Percentiles rank a stretch among this genome's conserved stretches.
Conservation (phyloP, 2,113 vertebrate genomes). For the Sander lucioperca region DNA sequence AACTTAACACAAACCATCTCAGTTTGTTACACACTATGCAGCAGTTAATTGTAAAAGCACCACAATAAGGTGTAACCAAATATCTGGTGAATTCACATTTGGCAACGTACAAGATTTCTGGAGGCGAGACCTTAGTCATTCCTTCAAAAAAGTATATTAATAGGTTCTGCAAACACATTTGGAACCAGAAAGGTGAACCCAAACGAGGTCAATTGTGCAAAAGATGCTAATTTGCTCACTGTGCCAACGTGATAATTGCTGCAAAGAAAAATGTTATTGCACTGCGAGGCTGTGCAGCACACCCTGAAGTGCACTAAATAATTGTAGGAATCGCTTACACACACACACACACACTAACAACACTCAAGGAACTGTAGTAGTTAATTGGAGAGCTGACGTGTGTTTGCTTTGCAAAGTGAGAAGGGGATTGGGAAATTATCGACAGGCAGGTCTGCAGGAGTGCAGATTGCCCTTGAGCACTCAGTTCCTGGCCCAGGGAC, state of each 20-base stretch:
- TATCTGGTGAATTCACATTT: conserved; percentile 13
- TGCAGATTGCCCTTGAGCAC: conserved; percentile 47
- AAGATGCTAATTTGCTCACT: conserved; percentile 50
- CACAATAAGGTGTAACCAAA: background rate
- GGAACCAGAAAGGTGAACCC: conserved; percentile 42
- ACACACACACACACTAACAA: conserved; percentile 28
- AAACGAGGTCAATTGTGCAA: conserved; percentile 43
- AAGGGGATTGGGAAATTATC: conserved; percentile 73
- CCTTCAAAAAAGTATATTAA: conserved; percentile 24
- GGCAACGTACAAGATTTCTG: background rate
- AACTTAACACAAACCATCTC: background rate
- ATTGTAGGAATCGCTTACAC: conserved; percentile 28
- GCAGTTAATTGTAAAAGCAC: background rate
- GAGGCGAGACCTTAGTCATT: background rate
- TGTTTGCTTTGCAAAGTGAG: conserved; percentile 78
- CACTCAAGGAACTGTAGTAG: conserved; percentile 57
- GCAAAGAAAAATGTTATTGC: conserved; percentile 65
- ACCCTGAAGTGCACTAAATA: conserved; percentile 51
- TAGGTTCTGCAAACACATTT: conserved; percentile 52
- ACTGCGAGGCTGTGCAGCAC: conserved; percentile 18
- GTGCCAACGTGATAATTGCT: conserved; percentile 57
- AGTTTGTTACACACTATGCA: conserved; percentile 4
- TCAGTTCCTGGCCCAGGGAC: conserved; percentile 31
- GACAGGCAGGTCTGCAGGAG: conserved; percentile 58
- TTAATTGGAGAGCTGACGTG: conserved; percentile 68